phyloP scores from a whole-genome alignment of 2,113 vertebrate genomes.

The Melanotaenia duboulayi region DNA sequence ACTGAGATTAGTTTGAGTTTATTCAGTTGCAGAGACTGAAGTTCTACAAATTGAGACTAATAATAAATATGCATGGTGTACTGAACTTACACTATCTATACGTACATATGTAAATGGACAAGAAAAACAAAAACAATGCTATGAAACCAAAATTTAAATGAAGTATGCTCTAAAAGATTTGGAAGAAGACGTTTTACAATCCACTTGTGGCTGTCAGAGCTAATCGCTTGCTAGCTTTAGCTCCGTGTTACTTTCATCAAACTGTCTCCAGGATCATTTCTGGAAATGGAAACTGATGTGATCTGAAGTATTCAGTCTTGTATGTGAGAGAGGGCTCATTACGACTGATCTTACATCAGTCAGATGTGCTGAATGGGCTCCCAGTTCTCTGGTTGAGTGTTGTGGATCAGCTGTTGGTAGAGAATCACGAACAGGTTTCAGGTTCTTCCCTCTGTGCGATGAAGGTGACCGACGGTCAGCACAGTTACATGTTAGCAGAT shows the following conservation, averaged over 20 bases:
- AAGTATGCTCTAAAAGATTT: background rate
- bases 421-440: constrained; percentile 1
- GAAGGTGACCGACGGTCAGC: constrained; percentile 28
- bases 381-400: background rate
- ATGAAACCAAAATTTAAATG: no score
- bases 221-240: background rate
- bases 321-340: background rate
- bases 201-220: no score
- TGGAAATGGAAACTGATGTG: background rate
- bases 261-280: background rate
- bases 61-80: no score
- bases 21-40: background rate
- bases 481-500: constrained; percentile 37
- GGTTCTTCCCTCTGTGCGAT: constrained; percentile 22
- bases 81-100: no score
- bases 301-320: background rate
- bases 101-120: no score
- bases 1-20: background rate
- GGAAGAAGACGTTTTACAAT: background rate
- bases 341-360: constrained; percentile 31
- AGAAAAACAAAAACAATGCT: no score
- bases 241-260: background rate
- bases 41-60: no score
- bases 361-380: background rate
- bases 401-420: background rate